phyloP scores from a whole-genome alignment of 92 coral and sea anemone genomes.

The Porites divaricata region DNA sequence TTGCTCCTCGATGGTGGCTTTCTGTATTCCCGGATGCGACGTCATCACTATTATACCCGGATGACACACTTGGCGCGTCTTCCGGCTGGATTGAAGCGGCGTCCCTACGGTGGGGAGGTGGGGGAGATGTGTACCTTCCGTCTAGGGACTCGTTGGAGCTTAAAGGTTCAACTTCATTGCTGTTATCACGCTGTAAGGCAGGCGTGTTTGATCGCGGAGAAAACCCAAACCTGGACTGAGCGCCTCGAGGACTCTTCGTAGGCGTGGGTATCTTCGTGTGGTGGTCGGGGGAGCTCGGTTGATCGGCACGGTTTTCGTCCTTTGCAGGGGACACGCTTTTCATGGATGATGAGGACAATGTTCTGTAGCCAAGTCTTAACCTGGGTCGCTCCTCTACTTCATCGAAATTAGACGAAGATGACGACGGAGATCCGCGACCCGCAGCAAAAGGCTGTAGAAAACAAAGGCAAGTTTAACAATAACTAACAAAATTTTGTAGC shows the following conservation, averaged over 20 bases:
- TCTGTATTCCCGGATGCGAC: conserved; percentile 60
- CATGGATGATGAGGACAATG: conserved; percentile 83
- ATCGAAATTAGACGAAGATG: conserved; percentile 69
- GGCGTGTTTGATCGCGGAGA: conserved; percentile 56
- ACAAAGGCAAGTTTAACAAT: neutral
- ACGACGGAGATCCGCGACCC: conserved; percentile 71
- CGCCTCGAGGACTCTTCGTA: conserved; percentile 58
- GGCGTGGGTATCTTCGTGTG: conserved; percentile 63
- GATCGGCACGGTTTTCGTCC: conserved; percentile 46
- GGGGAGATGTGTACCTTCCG: conserved; percentile 67
- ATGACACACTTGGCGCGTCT: conserved; percentile 96
- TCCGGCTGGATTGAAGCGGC: conserved; percentile 56
- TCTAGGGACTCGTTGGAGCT: conserved; percentile 68
- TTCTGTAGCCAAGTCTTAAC: conserved; percentile 92
- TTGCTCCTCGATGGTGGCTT: conserved; percentile 26
- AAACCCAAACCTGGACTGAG: conserved; percentile 53
- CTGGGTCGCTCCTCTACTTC: conserved; percentile 78
- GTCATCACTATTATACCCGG: conserved; percentile 98
- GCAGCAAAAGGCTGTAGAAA: conserved; percentile 74
- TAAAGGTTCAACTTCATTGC: conserved; percentile 59
- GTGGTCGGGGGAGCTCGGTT: conserved; percentile 48
- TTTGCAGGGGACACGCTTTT: conserved; percentile 64
- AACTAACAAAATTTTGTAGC: neutral
- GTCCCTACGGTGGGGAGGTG: conserved; percentile 57
- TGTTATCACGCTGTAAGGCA: conserved; percentile 72